phyloP scores from a whole-genome alignment of 2,888 invertebrate species.

The Cerceris ruficornis region DNA sequence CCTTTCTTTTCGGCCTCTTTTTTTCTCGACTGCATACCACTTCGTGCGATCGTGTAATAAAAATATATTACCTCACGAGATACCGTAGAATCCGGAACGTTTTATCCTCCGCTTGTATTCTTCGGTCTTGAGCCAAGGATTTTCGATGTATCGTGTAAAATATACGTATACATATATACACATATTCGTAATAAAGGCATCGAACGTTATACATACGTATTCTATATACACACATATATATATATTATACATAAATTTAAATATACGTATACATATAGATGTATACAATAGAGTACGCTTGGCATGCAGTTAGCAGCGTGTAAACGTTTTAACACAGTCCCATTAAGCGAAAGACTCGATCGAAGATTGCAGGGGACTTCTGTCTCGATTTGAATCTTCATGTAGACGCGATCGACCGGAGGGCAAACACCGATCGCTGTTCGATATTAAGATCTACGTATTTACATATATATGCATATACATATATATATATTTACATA shows the following conservation, averaged over 20 bases:
- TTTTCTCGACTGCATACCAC: not conserved
- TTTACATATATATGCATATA: slow-evolving; percentile 44
- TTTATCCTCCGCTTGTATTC: slow-evolving; percentile 19
- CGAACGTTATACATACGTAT: slow-evolving; percentile 58
- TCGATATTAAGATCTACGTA: not conserved
- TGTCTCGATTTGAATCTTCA: slow-evolving; percentile 22
- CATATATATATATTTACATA: slow-evolving; percentile 28
- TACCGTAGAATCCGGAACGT: slow-evolving; percentile 26
- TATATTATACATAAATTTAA: slow-evolving; percentile 30
- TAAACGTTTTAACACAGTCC: slow-evolving; percentile 56
- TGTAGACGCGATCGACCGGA: slow-evolving; percentile 34
- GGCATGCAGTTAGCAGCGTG: slow-evolving; percentile 79
- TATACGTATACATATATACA: slow-evolving; percentile 13
- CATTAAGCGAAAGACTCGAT: slow-evolving; percentile 42
- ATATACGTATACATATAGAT: slow-evolving; percentile 57
- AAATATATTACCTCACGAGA: no score
- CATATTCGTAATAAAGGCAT: slow-evolving; percentile 48
- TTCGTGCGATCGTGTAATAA: not conserved
- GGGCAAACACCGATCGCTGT: slow-evolving; percentile 48
- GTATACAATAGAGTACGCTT: slow-evolving; percentile 72
- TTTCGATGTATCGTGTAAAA: slow-evolving; percentile 51
- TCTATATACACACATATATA: slow-evolving; percentile 41
- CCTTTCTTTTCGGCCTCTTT: not conserved
- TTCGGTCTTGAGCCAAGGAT: slow-evolving; percentile 47
- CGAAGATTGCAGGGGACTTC: slow-evolving; percentile 11